A percentile compares a stretch with the other conserved stretches of the same genome.
Conservation (phyloP, 2,888 invertebrate species). For the Tiliacea aurago region DNA sequence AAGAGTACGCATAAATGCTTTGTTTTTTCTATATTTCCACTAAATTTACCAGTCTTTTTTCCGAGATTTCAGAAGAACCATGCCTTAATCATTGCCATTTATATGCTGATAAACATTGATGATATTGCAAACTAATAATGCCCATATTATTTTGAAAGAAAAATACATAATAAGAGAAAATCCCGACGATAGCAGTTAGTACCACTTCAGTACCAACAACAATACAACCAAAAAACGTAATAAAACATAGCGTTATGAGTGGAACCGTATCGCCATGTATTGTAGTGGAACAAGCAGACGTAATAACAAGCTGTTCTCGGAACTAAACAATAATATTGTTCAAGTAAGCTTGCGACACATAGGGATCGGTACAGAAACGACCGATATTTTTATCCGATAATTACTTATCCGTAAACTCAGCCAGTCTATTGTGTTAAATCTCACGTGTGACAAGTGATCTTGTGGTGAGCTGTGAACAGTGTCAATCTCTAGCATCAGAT, state of each 20-base stretch:
- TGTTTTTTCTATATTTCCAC: too few species aligned
- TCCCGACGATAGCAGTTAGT: background rate
- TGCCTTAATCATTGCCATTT: background rate
- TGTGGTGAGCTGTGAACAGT: background rate
- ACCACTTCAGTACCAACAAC: conserved; percentile 9
- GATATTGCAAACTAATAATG: too few species aligned
- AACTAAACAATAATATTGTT: background rate
- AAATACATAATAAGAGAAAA: conserved; percentile 10
- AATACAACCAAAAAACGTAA: background rate
- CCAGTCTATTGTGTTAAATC: background rate
- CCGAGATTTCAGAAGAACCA: background rate
- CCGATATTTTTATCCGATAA: background rate
- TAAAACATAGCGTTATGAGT: background rate
- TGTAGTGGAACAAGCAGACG: background rate
- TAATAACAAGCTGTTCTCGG: conserved; percentile 33
- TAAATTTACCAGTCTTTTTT: background rate
- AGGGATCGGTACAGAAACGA: background rate
- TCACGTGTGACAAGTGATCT: background rate
- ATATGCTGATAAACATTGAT: background rate
- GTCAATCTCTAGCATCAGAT: too few species aligned
- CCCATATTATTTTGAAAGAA: background rate
- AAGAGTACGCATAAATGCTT: too few species aligned
- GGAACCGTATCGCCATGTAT: conserved; percentile 29
- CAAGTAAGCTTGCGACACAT: background rate
- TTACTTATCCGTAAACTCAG: background rate